These are phyloP conservation scores for Podiceps cristatus DNA, from an alignment of 2,113 vertebrate species.

Conservation along the genomic window DNA sequence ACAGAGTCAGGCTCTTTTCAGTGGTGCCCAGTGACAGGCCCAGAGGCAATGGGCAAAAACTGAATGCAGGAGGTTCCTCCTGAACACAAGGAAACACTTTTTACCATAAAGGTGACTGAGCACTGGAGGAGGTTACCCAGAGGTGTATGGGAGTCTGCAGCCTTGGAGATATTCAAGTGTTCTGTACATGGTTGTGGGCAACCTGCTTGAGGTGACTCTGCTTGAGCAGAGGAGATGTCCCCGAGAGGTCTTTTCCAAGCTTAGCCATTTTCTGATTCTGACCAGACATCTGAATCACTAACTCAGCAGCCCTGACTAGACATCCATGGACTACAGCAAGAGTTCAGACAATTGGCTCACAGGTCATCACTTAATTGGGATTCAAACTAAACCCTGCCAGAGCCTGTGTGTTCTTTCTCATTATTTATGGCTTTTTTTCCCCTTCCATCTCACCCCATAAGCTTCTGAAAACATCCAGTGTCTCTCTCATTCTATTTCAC, in stretches of 20 bases:
- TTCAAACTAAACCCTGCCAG: not conserved
- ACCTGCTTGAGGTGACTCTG: not conserved
- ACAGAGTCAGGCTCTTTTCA: not conserved
- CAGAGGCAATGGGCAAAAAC: not conserved
- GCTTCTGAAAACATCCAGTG: not conserved
- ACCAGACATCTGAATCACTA: not conserved
- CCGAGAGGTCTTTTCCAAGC: not conserved
- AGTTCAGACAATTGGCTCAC: not conserved
- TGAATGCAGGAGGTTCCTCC: not conserved
- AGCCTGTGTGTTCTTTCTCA: not conserved
- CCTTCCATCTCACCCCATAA: not conserved
- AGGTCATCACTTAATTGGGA: not conserved
- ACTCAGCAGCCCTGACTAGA: not conserved
- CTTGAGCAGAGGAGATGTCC: not conserved
- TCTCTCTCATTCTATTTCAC: not conserved
- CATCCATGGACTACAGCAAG: not conserved
- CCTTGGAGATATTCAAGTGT: not conserved
- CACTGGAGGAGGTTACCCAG: not conserved
- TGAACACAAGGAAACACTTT: not conserved
- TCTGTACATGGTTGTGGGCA: too few species aligned
- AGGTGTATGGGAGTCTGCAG: rapidly evolving
- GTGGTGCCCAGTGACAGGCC: not conserved
- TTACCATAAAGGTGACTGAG: not conserved
- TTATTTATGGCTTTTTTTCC: not conserved
- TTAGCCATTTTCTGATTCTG: not conserved